Conservation (phyloP, 1,140 invertebrate genomes). For the Tetragnatha versicolor region DNA sequence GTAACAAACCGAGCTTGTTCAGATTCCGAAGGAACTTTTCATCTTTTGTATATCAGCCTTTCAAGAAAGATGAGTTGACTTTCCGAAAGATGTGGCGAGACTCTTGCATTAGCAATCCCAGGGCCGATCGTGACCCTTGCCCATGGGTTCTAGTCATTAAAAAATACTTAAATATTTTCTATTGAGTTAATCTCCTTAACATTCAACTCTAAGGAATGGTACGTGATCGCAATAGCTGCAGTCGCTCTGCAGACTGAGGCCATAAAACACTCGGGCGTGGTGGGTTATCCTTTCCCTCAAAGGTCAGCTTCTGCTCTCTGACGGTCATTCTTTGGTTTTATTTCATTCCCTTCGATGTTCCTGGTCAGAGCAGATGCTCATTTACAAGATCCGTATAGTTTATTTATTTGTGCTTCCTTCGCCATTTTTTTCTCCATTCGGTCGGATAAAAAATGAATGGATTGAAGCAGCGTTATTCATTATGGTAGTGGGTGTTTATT, state of each 20-base stretch:
- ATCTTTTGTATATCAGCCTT: no score
- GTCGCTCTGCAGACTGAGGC: conserved; percentile 47
- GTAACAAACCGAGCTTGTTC: no score
- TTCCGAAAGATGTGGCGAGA: no score
- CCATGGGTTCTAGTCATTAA: conserved; percentile 18
- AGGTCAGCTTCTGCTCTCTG: conserved; percentile 44
- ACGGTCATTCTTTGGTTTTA: conserved; percentile 40
- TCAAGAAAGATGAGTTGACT: no score
- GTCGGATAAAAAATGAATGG: no score
- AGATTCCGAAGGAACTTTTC: no score
- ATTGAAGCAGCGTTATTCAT: no score
- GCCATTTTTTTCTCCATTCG: neutral
- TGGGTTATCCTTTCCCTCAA: conserved; percentile 49
- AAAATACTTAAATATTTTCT: conserved; percentile 50
- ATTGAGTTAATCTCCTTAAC: conserved; percentile 51
- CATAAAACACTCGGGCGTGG: conserved; percentile 55
- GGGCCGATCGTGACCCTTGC: conserved; percentile 46
- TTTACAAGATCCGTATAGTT: conserved; percentile 29
- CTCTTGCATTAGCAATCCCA: no score
- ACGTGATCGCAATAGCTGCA: conserved; percentile 52
- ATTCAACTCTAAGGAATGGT: conserved; percentile 45
- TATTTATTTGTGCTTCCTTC: conserved; percentile 25
- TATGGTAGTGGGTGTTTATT: no score
- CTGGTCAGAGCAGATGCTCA: conserved; percentile 25
- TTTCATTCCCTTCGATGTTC: conserved; percentile 43